Conservation (phyloP, 2,113 vertebrate genomes). For the Seriola rivoliana region DNA sequence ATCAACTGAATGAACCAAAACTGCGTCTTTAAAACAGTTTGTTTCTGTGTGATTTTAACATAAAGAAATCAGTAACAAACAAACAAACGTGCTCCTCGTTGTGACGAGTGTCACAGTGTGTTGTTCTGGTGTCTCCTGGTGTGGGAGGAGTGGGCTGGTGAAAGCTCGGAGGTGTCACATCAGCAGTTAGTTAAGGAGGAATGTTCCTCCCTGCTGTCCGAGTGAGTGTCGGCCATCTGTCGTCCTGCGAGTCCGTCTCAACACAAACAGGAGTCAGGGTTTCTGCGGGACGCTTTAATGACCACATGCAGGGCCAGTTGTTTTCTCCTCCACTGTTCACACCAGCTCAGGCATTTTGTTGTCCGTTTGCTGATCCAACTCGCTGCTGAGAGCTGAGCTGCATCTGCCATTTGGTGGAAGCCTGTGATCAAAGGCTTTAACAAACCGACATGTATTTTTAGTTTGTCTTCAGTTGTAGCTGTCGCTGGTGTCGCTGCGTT, state of each 20-base stretch:
- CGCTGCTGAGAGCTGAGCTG: neutral
- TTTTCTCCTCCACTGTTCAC: conserved; percentile 39
- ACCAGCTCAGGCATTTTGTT: conserved; percentile 39
- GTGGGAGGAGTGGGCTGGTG: neutral
- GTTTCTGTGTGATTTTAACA: too few relatives aligned
- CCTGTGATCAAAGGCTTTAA: neutral
- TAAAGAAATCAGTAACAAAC: too few relatives aligned
- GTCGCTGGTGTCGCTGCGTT: too few relatives aligned
- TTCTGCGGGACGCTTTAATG: neutral
- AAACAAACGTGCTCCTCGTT: neutral
- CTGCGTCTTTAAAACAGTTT: too few relatives aligned
- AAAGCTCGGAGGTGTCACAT: conserved; percentile 5
- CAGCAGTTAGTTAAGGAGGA: conserved; percentile 31
- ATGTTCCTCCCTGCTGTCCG: conserved; percentile 25
- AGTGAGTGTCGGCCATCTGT: conserved; percentile 40
- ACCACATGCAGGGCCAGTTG: conserved; percentile 44
- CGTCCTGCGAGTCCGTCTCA: neutral
- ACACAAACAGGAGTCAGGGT: conserved; percentile 20
- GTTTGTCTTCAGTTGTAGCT: neutral
- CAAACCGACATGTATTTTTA: neutral
- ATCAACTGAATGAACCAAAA: too few relatives aligned
- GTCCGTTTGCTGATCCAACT: neutral
- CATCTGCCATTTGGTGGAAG: conserved; percentile 34
- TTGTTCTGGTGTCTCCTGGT: neutral
- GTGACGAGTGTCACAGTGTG: neutral